Conservation (phyloP, 2,888 invertebrate genomes). For the Pristionchus exspectatus region DNA sequence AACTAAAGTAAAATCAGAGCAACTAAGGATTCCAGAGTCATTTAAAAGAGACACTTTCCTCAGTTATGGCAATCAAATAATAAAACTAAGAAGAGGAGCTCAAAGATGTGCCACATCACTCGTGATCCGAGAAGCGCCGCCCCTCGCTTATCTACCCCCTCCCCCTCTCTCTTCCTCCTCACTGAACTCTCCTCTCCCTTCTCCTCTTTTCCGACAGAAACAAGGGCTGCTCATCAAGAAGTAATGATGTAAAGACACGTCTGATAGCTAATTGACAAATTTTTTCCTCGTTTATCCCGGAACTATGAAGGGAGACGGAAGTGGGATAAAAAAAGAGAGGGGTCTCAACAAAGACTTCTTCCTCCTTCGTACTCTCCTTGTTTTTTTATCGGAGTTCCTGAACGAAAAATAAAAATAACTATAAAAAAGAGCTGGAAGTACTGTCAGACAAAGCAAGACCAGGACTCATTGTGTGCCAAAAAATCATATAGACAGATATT, state of each 20-base stretch:
- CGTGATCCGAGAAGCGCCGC: neutral
- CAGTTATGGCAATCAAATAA: neutral
- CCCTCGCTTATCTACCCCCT: neutral
- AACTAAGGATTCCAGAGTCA: too few species aligned
- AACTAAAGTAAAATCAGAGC: too few species aligned
- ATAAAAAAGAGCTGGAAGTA: too few species aligned
- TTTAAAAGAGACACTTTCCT: neutral
- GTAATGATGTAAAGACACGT: neutral
- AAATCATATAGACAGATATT: too few species aligned
- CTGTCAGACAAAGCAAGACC: too few species aligned
- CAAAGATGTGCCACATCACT: neutral
- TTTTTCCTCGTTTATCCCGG: neutral
- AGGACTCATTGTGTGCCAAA: too few species aligned
- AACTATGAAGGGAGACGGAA: too few species aligned
- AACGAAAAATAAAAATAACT: too few species aligned
- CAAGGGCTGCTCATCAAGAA: neutral
- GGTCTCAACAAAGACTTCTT: too few species aligned
- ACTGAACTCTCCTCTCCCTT: neutral
- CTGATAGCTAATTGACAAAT: neutral
- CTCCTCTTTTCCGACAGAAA: neutral
- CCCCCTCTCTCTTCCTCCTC: neutral
- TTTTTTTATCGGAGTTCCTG: too few species aligned
- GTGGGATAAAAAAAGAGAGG: too few species aligned
- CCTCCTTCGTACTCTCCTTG: too few species aligned
- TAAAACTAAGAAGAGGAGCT: neutral